Evolutionary conservation across 2,888 invertebrate species (phyloP), one percentile per base, ranked within the genome.

Genomic region (Sminthurinus aureus): DNA sequence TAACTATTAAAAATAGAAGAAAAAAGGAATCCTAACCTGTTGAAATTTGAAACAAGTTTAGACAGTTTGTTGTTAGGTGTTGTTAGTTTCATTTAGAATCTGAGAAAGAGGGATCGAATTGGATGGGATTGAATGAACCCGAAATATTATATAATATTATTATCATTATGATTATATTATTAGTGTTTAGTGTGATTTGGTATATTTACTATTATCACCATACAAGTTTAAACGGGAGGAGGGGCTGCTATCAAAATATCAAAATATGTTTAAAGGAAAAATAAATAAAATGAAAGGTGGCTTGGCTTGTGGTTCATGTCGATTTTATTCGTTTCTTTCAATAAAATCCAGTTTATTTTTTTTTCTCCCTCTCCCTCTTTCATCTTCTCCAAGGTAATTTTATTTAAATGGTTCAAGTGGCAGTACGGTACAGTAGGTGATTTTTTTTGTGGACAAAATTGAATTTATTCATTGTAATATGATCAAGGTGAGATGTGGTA

Each of bases 191-290:
- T n/a, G n/a, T n/a, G n/a, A n/a, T n/a, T n/a, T n/a, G n/a, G n/a
- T n/a, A 8, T 71, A 22, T 67, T n/a, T n/a, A n/a, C n/a, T n/a
- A n/a, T 9, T 67, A 67, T 71, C 22, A 24, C 69, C 11, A 2
- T n/a, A 58, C 18, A 58, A 20, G 0, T 69, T 24, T 71, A 71
- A 71, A 76, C 26, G 76, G 76, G 22, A 76, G 76, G 76, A 24
- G 76, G 76, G 58, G 24, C 22, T 20, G 76, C 76, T 24, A 76
- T 76, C 76, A 76, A 76, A 76, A 76, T 24, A 76, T 76, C 76
- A 76, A 76, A 76, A 76, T 76, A 76, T 58, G 50, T 76, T 76
- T 20, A 58, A 1, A 22, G 76, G 22, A 22, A 50, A 75, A 75
- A 22, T 51, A 58, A 76, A 52, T 52, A 38, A 38, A 38, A 38